Base-by-base conservation (phyloP, 2,888 invertebrate species). In the Scelioninae gen. 2 region DNA sequence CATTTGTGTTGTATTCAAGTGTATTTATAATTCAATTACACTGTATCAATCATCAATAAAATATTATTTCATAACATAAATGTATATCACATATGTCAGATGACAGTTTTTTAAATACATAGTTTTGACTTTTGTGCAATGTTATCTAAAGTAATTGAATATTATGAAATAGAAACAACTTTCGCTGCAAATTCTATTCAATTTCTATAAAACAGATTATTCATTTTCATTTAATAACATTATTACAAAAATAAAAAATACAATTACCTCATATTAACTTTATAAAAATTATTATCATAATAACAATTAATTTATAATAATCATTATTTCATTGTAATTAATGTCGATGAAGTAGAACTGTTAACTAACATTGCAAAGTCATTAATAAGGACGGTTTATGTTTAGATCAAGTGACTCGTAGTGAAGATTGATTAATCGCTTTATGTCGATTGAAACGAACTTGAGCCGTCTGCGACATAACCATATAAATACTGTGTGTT, bases 401-500 rank as follows among this genome's bases (percentile, higher is more conserved):
- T 46, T 35, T 13, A 13, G 28, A 64, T 55, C 35, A 18, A 10
- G 41, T 63, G 41, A 63, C 50, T 63, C 52, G 50, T 37, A 41
- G 18, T 58, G 50, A 68, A 31, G 43, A 68, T 68, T 52, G 58
- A 45, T 58, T 63, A 11, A 18, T 63, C 31, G 67, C 37, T 7
- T 53, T 53, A 60, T 60, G 52, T 60, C 45, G 60, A 39, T 69
- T 55, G 48, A 50, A 67, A 60, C 55, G 37, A 65, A 22, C 58
- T 64, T 63, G 61, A 60, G 69, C 48, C 18, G 58, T 53, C 18
- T 65, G 65, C 57, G 73, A 75, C 73, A 53, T 71, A 72, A 70
- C 72, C 37, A 75, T 70, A 64, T 57, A 53, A 67, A 73, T 74
- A 71, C 61, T 63, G 68, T 22, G 41, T 60, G 63, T 55, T 72